Evolutionary conservation across 2,797 vertebrate species (phyloP), one percentile per base, ranked within the genome.

Genomic region (Anomalospiza imberbis): DNA sequence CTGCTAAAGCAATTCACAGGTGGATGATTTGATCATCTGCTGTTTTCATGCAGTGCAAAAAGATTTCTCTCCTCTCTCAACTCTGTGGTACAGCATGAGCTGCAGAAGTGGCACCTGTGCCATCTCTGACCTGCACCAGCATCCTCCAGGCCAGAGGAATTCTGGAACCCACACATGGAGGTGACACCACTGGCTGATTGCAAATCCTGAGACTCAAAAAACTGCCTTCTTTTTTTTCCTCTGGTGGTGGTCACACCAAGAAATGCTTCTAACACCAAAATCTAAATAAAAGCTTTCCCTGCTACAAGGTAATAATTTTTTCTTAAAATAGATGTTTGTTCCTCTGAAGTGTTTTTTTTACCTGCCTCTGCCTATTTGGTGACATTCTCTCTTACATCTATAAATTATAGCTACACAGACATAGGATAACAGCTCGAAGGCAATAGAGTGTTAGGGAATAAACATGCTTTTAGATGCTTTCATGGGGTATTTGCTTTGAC

Each of bases 301-400:
- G 22, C 31, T 38, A 44, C 38, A 84, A 78, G 32, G 48, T 19
- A 58, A 36, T 29, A 68, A 29, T 73, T 87, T 93, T 77, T 85
- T 72, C 72, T 86, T 81, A 26, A 62, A 89, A 80, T 38, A 80
- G 31, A 31, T 72, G 36, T 72, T 92, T 91, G 10, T n/a, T 89
- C 18, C 31, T 93, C 91, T 72, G 48, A 79, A 94, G 58, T 42
- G 51, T 28, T 77, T 89, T 94, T 94, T 82, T 89, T 58, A 85
- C 73, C 44, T 65, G 67, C 9, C 48, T 80, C 61, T 92, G 51
- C 50, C 66, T 57, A 54, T 79, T 85, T 85, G 83, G n/a, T 50
- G 72, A 75, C 80, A 80, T 80, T 72, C 31, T 57, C 26, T 76
- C 86, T 90, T 79, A 74, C 42, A 67, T 83, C 34, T 62, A 61